These are phyloP conservation scores for Cryptotermes secundus DNA, from an alignment of 1,140 invertebrate species.

Conservation along the genomic window DNA sequence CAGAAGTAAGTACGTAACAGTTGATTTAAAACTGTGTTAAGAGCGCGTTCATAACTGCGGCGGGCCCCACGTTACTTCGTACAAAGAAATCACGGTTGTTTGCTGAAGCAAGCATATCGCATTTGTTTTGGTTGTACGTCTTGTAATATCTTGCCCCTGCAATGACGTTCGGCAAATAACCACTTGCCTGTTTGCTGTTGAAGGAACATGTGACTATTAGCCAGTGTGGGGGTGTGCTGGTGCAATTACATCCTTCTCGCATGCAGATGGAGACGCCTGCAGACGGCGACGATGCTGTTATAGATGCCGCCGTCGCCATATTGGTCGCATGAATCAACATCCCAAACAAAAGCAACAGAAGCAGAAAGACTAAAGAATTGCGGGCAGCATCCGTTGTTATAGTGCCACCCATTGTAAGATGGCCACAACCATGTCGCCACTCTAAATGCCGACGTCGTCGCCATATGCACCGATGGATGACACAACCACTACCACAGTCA, in stretches of 20 bases:
- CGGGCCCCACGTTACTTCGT: no score
- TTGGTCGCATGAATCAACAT: neutral
- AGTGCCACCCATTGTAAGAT: constrained; percentile 17
- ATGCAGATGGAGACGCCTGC: constrained; percentile 21
- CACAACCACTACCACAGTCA: neutral
- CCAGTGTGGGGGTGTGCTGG: constrained; percentile 56
- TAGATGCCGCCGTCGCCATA: constrained; percentile 20
- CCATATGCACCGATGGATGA: neutral
- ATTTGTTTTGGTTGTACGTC: no score
- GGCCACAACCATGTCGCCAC: neutral
- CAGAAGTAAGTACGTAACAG: no score
- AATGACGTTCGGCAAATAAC: no score
- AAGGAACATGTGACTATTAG: constrained; percentile 64
- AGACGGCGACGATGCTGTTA: constrained; percentile 5
- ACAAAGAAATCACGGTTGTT: no score
- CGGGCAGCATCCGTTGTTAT: constrained; percentile 26
- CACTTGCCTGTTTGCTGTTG: constrained; percentile 56
- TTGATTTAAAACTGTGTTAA: no score
- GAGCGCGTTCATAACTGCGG: no score
- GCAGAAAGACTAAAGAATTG: neutral
- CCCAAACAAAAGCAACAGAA: neutral
- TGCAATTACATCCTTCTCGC: constrained; percentile 57
- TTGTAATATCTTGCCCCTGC: no score
- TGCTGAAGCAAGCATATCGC: no score
- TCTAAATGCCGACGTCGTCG: neutral